These are phyloP conservation scores for Drosophila tani DNA, from an alignment of 1,140 invertebrate genomes.

Conservation along the genomic window DNA sequence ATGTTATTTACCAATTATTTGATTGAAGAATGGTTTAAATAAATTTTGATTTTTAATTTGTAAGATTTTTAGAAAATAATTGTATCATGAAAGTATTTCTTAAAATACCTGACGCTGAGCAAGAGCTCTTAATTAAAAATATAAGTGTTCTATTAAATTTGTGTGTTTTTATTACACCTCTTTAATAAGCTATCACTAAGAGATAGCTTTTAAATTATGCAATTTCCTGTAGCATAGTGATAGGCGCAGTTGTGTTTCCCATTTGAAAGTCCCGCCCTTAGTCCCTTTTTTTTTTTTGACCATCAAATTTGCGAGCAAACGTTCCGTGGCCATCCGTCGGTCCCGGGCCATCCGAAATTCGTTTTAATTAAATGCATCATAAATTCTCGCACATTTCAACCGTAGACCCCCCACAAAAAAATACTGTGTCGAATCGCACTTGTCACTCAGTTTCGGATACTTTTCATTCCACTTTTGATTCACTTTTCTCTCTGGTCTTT, in stretches of 20 bases:
- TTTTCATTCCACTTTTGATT: constrained; percentile 49
- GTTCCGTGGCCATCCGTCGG: background rate
- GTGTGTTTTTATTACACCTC: no score
- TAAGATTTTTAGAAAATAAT: no score
- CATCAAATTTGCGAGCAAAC: constrained; percentile 44
- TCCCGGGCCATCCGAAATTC: constrained; percentile 17
- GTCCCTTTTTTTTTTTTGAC: constrained; percentile 32
- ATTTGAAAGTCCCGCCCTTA: constrained; percentile 10
- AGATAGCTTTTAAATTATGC: no score
- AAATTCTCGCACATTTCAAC: constrained; percentile 55
- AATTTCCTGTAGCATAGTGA: constrained; percentile 32
- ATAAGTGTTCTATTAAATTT: background rate
- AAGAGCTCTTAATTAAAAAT: background rate
- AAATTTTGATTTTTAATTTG: no score
- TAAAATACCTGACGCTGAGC: no score
- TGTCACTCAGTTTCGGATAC: constrained; percentile 46
- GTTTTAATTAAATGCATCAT: constrained; percentile 65
- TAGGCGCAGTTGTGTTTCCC: constrained; percentile 27
- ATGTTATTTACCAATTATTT: no score
- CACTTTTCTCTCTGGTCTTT: constrained; percentile 45
- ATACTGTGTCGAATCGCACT: constrained; percentile 40
- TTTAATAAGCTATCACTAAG: no score
- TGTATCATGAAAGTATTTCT: background rate
- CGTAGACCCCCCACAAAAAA: constrained; percentile 16
- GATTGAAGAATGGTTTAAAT: no score